phyloP scores from a whole-genome alignment of 2,888 invertebrate species.

The Synanthedon vespiformis region DNA sequence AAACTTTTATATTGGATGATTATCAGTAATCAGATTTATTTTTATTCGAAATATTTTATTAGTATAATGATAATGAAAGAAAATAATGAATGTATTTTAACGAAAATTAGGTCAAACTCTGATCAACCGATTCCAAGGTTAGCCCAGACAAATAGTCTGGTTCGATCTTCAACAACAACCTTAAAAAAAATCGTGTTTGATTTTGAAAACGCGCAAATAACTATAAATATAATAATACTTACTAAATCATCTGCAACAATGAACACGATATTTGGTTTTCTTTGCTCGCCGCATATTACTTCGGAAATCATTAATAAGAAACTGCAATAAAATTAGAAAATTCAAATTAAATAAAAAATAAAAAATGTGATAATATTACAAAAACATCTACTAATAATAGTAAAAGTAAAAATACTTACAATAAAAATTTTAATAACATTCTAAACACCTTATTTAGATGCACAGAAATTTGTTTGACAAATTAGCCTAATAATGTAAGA shows the following conservation, averaged over 20 bases:
- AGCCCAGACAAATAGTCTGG: no score
- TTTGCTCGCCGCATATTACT: conserved; percentile 2
- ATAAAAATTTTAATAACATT: not conserved
- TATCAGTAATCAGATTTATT: no score
- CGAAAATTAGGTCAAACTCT: no score
- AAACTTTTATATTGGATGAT: no score
- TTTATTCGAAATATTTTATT: no score
- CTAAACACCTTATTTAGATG: not conserved
- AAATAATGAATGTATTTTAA: no score
- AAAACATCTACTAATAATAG: not conserved
- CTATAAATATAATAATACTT: conserved; percentile 18
- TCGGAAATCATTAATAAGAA: not conserved
- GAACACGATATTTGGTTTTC: conserved; percentile 73
- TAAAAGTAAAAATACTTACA: not conserved
- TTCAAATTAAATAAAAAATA: not conserved
- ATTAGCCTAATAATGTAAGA: not conserved
- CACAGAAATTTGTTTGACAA: not conserved
- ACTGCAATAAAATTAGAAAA: not conserved
- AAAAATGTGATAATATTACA: not conserved
- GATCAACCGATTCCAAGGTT: no score
- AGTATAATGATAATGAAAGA: no score
- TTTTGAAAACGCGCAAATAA: no score
- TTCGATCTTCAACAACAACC: no score
- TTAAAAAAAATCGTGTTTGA: no score
- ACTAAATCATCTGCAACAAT: conserved; percentile 81